Percentiles rank a stretch among this genome's conserved stretches.
Evolutionary conservation across 2,113 vertebrate genomes (phyloP).

Genomic region (Ptyas mucosa): DNA sequence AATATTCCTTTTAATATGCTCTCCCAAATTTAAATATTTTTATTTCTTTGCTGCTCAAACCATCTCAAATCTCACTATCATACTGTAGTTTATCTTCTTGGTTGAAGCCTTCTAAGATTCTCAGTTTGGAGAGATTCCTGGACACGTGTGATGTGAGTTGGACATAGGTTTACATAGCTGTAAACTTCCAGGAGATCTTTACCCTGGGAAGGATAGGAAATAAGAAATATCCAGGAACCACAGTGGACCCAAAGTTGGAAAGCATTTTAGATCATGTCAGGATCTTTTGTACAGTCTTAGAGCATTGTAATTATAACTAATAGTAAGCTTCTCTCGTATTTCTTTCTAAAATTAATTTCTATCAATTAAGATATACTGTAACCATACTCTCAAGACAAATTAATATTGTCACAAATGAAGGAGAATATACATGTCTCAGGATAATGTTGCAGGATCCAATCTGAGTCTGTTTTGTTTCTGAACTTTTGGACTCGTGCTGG

Average conservation of each 20-base stretch:
- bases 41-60: neutral
- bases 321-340: neutral
- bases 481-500: no score
- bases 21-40: neutral
- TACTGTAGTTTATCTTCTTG: neutral
- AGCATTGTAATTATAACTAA: neutral
- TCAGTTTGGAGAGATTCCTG: neutral
- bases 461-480: no score
- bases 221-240: neutral
- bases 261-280: neutral
- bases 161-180: no score
- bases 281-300: neutral
- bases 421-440: no score
- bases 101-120: neutral
- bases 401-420: neutral
- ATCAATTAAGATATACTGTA: neutral
- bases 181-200: neutral
- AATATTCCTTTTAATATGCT: neutral
- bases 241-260: neutral
- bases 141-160: neutral
- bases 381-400: neutral
- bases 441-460: no score
- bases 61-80: neutral
- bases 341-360: neutral
- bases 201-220: neutral